These are phyloP conservation scores for Pipistrellus nathusii DNA, from an alignment of 2,797 vertebrate genomes.

Conservation along the genomic window DNA sequence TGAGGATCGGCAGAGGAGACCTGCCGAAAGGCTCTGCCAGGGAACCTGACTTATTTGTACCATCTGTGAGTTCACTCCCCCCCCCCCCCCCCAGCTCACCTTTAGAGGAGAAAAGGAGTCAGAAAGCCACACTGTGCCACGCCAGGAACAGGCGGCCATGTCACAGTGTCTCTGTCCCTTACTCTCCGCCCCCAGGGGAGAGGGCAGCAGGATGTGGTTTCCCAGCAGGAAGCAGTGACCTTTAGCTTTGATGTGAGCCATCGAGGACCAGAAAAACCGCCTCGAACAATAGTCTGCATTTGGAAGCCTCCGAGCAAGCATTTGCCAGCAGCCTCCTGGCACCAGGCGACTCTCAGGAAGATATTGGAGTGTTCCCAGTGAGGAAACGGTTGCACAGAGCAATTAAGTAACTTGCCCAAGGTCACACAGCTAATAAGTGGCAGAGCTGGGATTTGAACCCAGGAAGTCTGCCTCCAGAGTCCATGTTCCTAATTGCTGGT, in stretches of 20 bases:
- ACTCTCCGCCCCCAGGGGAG: background rate
- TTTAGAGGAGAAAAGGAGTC: background rate
- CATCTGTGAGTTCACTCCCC: slow-evolving; percentile 13
- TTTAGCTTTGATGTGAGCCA: slow-evolving; percentile 14
- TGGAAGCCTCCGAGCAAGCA: background rate
- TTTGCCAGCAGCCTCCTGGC: background rate
- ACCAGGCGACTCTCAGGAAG: background rate
- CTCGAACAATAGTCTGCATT: background rate
- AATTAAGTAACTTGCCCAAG: slow-evolving; percentile 23
- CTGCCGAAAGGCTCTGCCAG: background rate
- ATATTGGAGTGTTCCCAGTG: background rate
- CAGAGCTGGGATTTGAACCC: slow-evolving; percentile 14
- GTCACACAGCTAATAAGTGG: background rate
- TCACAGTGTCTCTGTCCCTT: background rate
- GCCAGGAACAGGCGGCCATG: background rate
- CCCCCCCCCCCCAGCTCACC: background rate
- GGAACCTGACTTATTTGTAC: slow-evolving; percentile 1
- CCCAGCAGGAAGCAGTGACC: slow-evolving; percentile 49
- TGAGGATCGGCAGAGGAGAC: background rate
- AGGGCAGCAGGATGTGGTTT: slow-evolving; percentile 46
- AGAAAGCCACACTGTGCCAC: background rate
- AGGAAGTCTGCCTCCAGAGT: background rate
- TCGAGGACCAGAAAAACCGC: background rate
- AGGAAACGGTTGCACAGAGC: background rate
- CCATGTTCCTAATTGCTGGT: background rate